phyloP scores from a whole-genome alignment of 1,140 invertebrate genomes.

The Apis laboriosa region DNA sequence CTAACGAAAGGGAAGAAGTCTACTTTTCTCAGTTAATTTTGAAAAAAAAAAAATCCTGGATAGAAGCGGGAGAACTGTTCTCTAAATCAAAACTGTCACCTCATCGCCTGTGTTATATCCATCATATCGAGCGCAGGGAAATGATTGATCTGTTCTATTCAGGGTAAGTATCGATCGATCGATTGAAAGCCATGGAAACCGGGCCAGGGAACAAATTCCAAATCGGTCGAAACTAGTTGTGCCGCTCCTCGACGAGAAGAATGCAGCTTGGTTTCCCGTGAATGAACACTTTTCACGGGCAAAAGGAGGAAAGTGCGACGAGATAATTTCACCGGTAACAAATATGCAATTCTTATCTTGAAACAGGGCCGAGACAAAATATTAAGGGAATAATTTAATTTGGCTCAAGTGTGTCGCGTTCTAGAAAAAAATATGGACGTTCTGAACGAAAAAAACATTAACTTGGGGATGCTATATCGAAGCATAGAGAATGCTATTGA shows the following conservation, averaged over 20 bases:
- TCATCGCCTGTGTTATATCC: neutral
- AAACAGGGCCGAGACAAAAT: neutral
- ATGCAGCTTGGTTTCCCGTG: neutral
- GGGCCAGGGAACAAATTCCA: neutral
- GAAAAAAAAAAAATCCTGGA: too few species aligned
- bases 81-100: conserved; percentile 26
- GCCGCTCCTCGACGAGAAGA: neutral
- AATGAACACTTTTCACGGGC: neutral
- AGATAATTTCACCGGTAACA: neutral
- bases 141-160: conserved; percentile 1
- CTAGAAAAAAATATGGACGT: too few species aligned
- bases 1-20: too few species aligned
- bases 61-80: neutral
- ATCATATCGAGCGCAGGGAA: conserved; percentile 11
- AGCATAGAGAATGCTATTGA: too few species aligned
- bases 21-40: too few species aligned
- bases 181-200: neutral
- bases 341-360: neutral
- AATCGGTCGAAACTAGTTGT: conserved; percentile 14
- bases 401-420: too few species aligned
- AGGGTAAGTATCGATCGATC: neutral
- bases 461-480: too few species aligned
- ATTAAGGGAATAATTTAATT: too few species aligned
- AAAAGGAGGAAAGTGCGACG: neutral
- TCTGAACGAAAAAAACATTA: too few species aligned